Evolutionary conservation across 1,140 invertebrate species (phyloP).

Genomic region (honey bee (Apis mellifera)): Amel_HAv3.1 CM009931.2:2799001-2799500

Average conservation of each 20-base stretch:
- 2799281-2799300: background rate
- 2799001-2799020: background rate
- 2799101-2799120: slow-evolving; percentile 31
- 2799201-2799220: slow-evolving; percentile 68
- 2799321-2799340: slow-evolving; percentile 7
- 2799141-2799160: slow-evolving; percentile 22
- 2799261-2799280: slow-evolving; percentile 47
- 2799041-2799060: background rate
- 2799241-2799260: slow-evolving; percentile 57
- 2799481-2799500: background rate
- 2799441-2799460: background rate
- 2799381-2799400: background rate
- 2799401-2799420: background rate
- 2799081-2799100: background rate
- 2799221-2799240: slow-evolving; percentile 66
- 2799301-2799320: background rate
- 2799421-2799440: no score
- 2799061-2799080: background rate
- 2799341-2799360: slow-evolving; percentile 16
- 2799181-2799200: slow-evolving; percentile 63
- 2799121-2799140: slow-evolving; percentile 27
- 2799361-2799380: background rate
- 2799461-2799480: no score
- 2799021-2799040: background rate
- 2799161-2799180: slow-evolving; percentile 45